Percentiles rank a stretch among this genome's conserved stretches.
Conservation (phyloP, 2,797 vertebrate genomes). For the Hirundo rustica region DNA sequence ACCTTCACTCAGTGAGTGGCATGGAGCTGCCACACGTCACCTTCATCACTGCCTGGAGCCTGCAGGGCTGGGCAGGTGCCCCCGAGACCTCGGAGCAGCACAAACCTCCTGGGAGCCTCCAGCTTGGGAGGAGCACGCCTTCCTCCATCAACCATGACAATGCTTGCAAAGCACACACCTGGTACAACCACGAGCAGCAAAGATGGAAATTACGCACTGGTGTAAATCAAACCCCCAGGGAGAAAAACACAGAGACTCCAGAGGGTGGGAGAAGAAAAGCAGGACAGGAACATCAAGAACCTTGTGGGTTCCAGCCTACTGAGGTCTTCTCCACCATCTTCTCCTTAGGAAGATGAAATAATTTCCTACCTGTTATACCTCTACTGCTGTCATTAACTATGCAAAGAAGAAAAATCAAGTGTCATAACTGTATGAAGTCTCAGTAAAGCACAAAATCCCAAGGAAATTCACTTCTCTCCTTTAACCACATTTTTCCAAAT, state of each 20-base stretch:
- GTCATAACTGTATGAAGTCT: neutral
- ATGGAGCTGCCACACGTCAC: neutral
- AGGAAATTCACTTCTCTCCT: neutral
- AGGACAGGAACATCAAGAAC: neutral
- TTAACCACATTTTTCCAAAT: neutral
- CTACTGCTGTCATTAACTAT: neutral
- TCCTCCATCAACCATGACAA: rapidly evolving
- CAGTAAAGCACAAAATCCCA: neutral
- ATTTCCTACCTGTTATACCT: neutral
- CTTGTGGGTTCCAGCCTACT: neutral
- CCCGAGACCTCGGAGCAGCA: rapidly evolving
- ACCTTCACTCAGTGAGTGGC: neutral
- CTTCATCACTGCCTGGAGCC: rapidly evolving
- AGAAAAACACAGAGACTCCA: neutral
- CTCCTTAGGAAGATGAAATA: neutral
- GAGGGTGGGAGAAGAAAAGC: neutral
- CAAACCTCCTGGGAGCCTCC: rapidly evolving
- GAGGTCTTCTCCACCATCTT: neutral
- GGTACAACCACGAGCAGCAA: rapidly evolving
- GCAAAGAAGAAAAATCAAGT: neutral
- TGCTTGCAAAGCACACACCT: neutral
- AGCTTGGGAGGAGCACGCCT: rapidly evolving
- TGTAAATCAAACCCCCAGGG: neutral
- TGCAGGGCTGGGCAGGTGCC: neutral
- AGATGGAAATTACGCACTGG: neutral